Evolutionary conservation across 2,888 invertebrate genomes (phyloP), one percentile per base, ranked within the genome.

Genomic region (Caenorhabditis wallacei): DNA sequence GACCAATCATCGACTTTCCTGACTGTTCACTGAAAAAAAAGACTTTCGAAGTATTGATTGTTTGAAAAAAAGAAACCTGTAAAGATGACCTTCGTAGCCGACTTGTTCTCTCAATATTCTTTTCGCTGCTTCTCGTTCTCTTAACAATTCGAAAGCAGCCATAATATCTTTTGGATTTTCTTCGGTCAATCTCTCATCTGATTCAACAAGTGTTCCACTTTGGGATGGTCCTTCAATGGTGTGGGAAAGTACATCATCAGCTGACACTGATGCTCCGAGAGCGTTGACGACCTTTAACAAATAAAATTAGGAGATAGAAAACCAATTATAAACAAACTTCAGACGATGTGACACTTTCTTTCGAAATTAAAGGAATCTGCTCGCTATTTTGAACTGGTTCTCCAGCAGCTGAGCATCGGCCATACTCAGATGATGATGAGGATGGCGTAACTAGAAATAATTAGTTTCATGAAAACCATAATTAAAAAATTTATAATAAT

Each of bases 21-120:
- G 81, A 53, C 59, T 59, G 66, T 22, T 82, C 71, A 46, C 78
- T 76, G 59, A 53, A 63, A 54, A 61, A 53, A 10, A 2, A 0
- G 37, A 30, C 54, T 7, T 24, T 26, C 7, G 26, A 63, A 51
- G 3, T 30, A 5, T 8, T 30, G 30, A 30, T 8, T 30, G 30
- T 30, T 8, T n/a, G n/a, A 64, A 40, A 54, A 30, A 48, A 26
- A 30, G 20, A 54, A 24, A 80, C 83, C 86, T 85, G 46, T 86
- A 85, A 4, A 86, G 63, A 61, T 56, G n/a, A 2, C 86, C 86
- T 26, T 86, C 86, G 63, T 84, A 86, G 16, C 43, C 8, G 0
- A 53, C 59, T 20, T 84, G 70, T 8, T 53, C 37, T 18, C 40
- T 40, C 26, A 86, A 56, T 1, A 68, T 46, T 13, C 24, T 40